Evolutionary conservation across 2,888 invertebrate genomes (phyloP), one percentile per base, ranked within the genome.

Genomic region (Adineta ricciae): DNA sequence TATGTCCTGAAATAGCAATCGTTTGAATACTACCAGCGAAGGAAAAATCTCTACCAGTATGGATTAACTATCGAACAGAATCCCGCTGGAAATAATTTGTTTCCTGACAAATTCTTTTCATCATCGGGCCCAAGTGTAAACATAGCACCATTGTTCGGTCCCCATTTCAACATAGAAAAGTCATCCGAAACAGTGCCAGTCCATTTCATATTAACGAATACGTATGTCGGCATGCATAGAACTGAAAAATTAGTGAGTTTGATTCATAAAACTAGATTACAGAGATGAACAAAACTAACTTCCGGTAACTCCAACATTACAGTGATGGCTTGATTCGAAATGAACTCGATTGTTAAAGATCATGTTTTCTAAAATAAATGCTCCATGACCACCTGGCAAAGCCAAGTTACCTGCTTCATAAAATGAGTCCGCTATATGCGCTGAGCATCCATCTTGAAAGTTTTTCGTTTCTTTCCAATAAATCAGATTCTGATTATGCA

Each of bases 171-270:
- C 4, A 82, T 24, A 9, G 78, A 38, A n/a, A n/a, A 38, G 19
- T n/a, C 41, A 32, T 64, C 64, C 8, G 64, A 32, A 19, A 24
- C 8, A 32, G 19, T 32, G 41, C 78, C 78, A 14, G 38, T 82
- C 78, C 78, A 82, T 82, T 38, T 82, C 78, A 82, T 82, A 82
- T 82, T 82, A n/a, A 82, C 78, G n/a, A 82, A 82, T n/a, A 82
- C 38, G n/a, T 82, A 82, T 14, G 78, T 82, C n/a, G 78, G 78
- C 78, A 82, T 82, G n/a, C 78, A 82, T n/a, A 82, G 78, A n/a
- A 82, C 78, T 73, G 19, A n/a, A n/a, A n/a, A n/a, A n/a, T n/a
- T n/a, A n/a, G n/a, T n/a, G n/a, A n/a, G n/a, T 49, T 49, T 49
- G n/a, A 41, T 24, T 78, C 38, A 78, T 2, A 78, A 38, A 38